phyloP scores from a whole-genome alignment of 2,797 vertebrate species.

The Squalus acanthias region DNA sequence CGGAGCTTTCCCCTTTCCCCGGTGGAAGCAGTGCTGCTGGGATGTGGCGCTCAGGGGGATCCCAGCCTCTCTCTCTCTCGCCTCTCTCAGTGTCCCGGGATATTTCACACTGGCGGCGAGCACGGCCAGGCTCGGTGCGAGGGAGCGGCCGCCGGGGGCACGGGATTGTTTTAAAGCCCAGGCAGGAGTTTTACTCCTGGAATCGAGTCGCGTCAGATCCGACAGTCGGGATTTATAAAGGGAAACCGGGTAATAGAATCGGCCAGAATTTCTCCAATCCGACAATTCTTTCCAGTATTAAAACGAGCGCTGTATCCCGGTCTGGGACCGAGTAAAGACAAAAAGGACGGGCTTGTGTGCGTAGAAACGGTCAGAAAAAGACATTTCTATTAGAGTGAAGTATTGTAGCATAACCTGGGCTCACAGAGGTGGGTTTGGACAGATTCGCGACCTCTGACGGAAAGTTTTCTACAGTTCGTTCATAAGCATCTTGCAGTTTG shows the following conservation, averaged over 20 bases:
- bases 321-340: not conserved
- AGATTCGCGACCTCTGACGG: too few relatives aligned
- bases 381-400: not conserved
- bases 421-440: too few relatives aligned
- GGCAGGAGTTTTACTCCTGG: not conserved
- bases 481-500: not conserved
- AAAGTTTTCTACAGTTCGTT: not conserved
- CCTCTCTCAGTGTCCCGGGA: too few relatives aligned
- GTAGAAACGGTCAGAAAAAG: not conserved
- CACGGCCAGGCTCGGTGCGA: not conserved
- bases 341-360: not conserved
- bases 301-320: not conserved
- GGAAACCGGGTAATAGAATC: not conserved
- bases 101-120: not conserved
- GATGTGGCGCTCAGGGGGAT: too few relatives aligned
- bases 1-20: too few relatives aligned
- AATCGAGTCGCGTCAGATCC: not conserved
- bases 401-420: too few relatives aligned
- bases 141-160: too few relatives aligned
- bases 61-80: not conserved
- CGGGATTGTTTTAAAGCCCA: not conserved
- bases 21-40: too few relatives aligned
- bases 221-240: not conserved
- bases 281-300: not conserved
- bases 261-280: not conserved